Percentiles rank a stretch among this genome's conserved stretches.
Conservation (phyloP, 2,797 vertebrate genomes). For the Toxotes lorentzi region DNA sequence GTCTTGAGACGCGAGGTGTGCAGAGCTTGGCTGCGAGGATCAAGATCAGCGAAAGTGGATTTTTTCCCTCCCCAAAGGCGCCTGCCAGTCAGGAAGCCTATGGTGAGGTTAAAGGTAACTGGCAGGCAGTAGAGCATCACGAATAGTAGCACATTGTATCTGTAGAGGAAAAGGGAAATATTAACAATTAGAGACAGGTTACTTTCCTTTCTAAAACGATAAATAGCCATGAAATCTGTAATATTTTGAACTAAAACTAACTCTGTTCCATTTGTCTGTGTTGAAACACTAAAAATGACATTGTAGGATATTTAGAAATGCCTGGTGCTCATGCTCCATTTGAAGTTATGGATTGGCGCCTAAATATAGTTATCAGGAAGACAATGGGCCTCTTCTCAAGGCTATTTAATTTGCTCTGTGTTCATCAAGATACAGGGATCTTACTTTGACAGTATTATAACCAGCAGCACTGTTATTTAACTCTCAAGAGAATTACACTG, state of each 20-base stretch:
- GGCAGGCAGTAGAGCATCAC: conserved; percentile 93
- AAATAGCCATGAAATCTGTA: not conserved
- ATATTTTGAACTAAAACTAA: not conserved
- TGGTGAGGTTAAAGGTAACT: conserved; percentile 92
- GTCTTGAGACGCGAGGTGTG: conserved; percentile 89
- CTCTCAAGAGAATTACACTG: not conserved
- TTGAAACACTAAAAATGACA: not conserved
- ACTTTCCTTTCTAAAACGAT: not conserved
- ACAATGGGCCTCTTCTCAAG: not conserved
- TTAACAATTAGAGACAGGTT: conserved; percentile 1
- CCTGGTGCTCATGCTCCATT: not conserved
- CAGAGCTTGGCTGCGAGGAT: conserved; percentile 85
- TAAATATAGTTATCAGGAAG: not conserved
- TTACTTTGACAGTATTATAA: not conserved
- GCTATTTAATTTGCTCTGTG: conserved; percentile 11
- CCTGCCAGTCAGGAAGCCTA: conserved; percentile 91
- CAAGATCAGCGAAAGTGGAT: conserved; percentile 82
- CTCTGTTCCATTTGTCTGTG: not conserved
- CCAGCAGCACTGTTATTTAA: not conserved
- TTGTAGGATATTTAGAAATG: not conserved
- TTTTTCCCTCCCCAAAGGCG: conserved; percentile 87
- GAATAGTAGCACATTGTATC: conserved; percentile 91
- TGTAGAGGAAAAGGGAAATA: conserved; percentile 43
- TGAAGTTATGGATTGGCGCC: not conserved
- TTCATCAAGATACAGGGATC: conserved; percentile 2